Base-by-base conservation (phyloP, 2,113 vertebrate species). In the Nibea coibor region DNA sequence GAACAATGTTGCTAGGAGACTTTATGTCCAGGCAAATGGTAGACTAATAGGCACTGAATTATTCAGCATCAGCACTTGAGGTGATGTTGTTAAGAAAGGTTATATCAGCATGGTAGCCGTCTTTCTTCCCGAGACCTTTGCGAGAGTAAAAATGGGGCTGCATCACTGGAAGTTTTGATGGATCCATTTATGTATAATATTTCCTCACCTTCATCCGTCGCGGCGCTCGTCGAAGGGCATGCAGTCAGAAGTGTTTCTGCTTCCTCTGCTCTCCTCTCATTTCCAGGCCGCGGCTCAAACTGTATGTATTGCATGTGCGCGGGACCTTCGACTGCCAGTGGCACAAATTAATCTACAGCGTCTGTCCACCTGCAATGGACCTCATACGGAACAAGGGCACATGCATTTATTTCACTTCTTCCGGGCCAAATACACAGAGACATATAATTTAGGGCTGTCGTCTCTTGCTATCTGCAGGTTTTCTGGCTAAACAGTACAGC, bases 201-300 rank as follows among this genome's bases (percentile, higher is more conserved):
- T 78, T 85, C 72, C 92, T 93, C 89, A 96, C 96, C 95, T 97
- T 97, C 88, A 96, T 89, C 80, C 96, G 88, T 94, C 93, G 0
- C 95, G 94, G 80, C 95, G 96, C 84, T 95, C 95, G 8, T 90
- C 81, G 15, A 94, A 86, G 0, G 96, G 94, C 75, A 73, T 28
- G 63, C 75, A 96, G 81, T 95, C 94, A 0, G 78, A 96, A 53
- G 50, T 93, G 77, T 0, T 91, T 90, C 4, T 91, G 82, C 85
- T 68, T 22, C 56, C 51, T 78, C 71, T 26, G 76, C 56, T 69
- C 62, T 43, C 82, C 72, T 68, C 19, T 65, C 45, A 84, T 72
- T 82, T 56, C 81, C 73, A 82, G 35, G 47, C 72, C 0, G 93
- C 6, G 83, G 96, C 95, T 79, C 94, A 94, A 0, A 95, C 95